Evolutionary conservation across 92 coral and sea anemone species (phyloP).

Genomic region (Heliopora coerulea): DNA sequence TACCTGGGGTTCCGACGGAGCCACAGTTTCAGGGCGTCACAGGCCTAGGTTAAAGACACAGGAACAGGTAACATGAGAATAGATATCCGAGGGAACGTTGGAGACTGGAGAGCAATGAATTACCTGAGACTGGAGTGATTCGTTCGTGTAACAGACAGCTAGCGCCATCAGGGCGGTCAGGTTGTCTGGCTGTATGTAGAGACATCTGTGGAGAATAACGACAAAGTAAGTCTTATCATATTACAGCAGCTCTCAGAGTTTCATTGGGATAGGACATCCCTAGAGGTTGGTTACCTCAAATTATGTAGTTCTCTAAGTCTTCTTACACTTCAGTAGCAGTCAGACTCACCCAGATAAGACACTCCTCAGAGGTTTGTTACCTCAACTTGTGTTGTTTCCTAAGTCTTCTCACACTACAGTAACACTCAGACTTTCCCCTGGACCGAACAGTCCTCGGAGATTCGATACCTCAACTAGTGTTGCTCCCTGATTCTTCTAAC

Average conservation of each 20-base stretch:
- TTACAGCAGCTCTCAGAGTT: too few relatives aligned
- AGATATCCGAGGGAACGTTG: background rate
- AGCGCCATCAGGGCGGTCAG: slow-evolving; percentile 86
- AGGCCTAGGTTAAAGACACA: slow-evolving; percentile 54
- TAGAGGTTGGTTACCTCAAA: too few relatives aligned
- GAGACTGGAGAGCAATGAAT: background rate
- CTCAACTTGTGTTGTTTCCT: background rate
- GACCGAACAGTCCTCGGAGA: too few relatives aligned
- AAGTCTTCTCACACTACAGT: background rate
- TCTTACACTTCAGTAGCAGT: background rate
- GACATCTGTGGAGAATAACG: slow-evolving; percentile 58
- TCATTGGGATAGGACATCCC: too few relatives aligned
- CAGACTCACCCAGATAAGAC: background rate
- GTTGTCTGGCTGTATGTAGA: slow-evolving; percentile 76
- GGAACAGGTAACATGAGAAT: background rate
- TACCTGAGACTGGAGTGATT: slow-evolving; percentile 99
- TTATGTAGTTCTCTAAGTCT: background rate
- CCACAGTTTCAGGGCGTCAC: slow-evolving; percentile 81
- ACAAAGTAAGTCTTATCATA: too few relatives aligned
- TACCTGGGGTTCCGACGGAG: slow-evolving; percentile 81
- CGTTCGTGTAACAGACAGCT: slow-evolving; percentile 95
- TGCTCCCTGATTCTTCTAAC: too few relatives aligned
- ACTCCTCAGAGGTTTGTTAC: background rate
- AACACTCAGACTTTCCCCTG: too few relatives aligned
- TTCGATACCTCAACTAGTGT: too few relatives aligned